Evolutionary conservation across 2,888 invertebrate species (phyloP).

Genomic region (Rhagophthalmus giganteus): DNA sequence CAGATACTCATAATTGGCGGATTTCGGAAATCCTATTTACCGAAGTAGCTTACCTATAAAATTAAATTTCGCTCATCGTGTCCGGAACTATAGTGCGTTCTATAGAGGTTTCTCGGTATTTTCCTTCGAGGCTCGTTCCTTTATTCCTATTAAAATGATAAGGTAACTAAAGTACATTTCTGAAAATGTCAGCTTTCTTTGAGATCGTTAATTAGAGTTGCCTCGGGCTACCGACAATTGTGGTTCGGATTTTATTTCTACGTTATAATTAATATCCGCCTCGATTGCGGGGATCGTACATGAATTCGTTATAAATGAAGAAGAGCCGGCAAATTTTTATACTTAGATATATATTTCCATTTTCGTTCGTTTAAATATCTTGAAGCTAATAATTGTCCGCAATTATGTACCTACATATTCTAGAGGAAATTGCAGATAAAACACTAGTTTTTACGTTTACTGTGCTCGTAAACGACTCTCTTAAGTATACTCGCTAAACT

Average conservation of each 20-base stretch:
- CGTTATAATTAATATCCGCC: slow-evolving; percentile 33
- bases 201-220: slow-evolving; percentile 32
- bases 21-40: too few species aligned
- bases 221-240: slow-evolving; percentile 32
- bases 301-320: slow-evolving; percentile 25
- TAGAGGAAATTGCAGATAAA: too few species aligned
- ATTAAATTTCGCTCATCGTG: slow-evolving; percentile 27
- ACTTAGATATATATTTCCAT: background rate
- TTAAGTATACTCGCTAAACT: too few species aligned
- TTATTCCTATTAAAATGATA: slow-evolving; percentile 30
- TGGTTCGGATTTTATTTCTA: slow-evolving; percentile 27
- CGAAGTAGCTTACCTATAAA: slow-evolving; percentile 30
- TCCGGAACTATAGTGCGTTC: slow-evolving; percentile 20
- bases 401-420: too few species aligned
- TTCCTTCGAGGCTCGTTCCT: slow-evolving; percentile 12
- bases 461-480: too few species aligned
- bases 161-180: slow-evolving; percentile 26
- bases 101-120: slow-evolving; percentile 15
- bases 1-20: too few species aligned
- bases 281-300: slow-evolving; percentile 28
- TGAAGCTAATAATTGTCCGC: too few species aligned
- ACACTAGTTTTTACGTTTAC: too few species aligned
- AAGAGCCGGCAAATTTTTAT: slow-evolving; percentile 7
- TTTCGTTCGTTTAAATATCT: too few species aligned
- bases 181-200: slow-evolving; percentile 32